Base-by-base conservation (phyloP, 2,113 vertebrate species). In the Semicossyphus pulcher region DNA sequence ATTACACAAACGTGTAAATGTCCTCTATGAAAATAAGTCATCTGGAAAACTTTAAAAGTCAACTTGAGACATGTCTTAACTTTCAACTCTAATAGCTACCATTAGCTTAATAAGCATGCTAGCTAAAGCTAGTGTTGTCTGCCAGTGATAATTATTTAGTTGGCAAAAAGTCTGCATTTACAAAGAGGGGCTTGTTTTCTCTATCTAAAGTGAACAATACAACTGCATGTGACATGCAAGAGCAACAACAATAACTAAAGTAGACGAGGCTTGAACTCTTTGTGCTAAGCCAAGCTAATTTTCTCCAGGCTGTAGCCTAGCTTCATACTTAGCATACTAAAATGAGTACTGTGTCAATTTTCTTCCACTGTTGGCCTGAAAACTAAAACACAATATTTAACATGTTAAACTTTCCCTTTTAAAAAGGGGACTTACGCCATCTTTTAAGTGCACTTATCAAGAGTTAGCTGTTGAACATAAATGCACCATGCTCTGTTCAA, bases 391-490 rank as follows among this genome's bases (percentile, higher is more conserved):
- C 15, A 3, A 41, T 59, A 39, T 37, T 14, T 31, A 34, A 31
- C 15, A 21, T 39, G 23, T 29, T 20, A 26, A 60, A 76, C 3
- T n/a, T 3, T 15, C n/a, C 14, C 18, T 60, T 51, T 9, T 7
- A 41, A 10, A 15, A 23, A 26, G 6, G 26, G 8, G 14, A 51
- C 6, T 39, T 16, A 28, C n/a, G 41, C 10, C 21, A 37, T 47
- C 10, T 45, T 56, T 14, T 23, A 47, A 32, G 56, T 60, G 79
- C 72, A 74, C 64, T 42, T 31, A 21, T 41, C 80, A 77, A 68
- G 56, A 79, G 67, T 74, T 73, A 79, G 21, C 64, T 45, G 63
- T 45, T 44, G 37, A 31, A 67, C 29, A 72, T 25, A 21, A 69
- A 75, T 12, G 15, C 42, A 25, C 31, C 57, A 25, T 16, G 51